Percentiles rank a stretch among this genome's conserved stretches.
These are phyloP conservation scores for Eonycteris spelaea DNA, from an alignment of 2,113 vertebrate species.

Conservation along the genomic window DNA sequence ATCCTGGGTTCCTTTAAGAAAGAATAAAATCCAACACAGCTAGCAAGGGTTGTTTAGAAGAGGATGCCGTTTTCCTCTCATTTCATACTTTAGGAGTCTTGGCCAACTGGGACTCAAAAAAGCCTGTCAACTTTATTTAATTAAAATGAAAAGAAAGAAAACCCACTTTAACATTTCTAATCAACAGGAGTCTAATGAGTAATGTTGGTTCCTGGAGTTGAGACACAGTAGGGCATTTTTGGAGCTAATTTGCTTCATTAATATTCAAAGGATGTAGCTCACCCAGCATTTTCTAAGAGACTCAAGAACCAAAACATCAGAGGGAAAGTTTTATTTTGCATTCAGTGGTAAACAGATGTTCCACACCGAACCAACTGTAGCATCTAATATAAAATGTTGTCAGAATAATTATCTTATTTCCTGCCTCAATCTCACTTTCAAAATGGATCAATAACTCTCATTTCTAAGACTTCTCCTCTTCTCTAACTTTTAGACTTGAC, in stretches of 20 bases:
- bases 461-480: background rate
- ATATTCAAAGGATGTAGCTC: constrained; percentile 79
- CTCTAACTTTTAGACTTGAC: background rate
- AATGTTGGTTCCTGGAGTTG: constrained; percentile 76
- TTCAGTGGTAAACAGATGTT: constrained; percentile 66
- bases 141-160: constrained; percentile 80
- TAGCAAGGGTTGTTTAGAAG: background rate
- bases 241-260: constrained; percentile 81
- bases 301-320: constrained; percentile 49
- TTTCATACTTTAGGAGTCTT: fast-evolving
- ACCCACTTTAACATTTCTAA: constrained; percentile 79
- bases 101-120: constrained; percentile 20
- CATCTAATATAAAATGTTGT: constrained; percentile 45
- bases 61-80: background rate
- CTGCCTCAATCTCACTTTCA: constrained; percentile 1
- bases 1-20: background rate
- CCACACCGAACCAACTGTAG: constrained; percentile 33
- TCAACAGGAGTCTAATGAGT: constrained; percentile 82
- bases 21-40: background rate
- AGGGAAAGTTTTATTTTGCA: constrained; percentile 53
- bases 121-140: constrained; percentile 76
- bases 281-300: constrained; percentile 57
- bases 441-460: background rate
- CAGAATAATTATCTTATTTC: constrained; percentile 43
- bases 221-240: constrained; percentile 77